phyloP scores from a whole-genome alignment of 2,797 vertebrate genomes.

The Carcharodon carcharias region DNA sequence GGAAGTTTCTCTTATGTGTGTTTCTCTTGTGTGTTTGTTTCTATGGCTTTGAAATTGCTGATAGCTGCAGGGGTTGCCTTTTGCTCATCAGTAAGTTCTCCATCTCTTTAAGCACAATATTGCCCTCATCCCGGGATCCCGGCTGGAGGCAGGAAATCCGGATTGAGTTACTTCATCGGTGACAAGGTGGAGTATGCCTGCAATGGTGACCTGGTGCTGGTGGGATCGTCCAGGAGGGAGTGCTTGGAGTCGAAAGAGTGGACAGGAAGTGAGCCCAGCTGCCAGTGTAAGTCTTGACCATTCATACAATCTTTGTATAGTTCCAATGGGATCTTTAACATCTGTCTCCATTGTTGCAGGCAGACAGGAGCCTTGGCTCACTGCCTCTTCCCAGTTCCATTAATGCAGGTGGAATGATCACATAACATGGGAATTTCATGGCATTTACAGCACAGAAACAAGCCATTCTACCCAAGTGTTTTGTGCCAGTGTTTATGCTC shows the following conservation, averaged over 20 bases:
- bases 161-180: background rate
- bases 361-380: no score
- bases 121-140: background rate
- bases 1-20: background rate
- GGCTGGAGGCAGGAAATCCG: background rate
- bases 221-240: background rate
- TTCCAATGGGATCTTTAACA: background rate
- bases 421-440: no score
- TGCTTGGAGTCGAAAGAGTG: background rate
- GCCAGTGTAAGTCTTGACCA: background rate
- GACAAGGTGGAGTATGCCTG: background rate
- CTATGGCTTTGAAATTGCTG: background rate
- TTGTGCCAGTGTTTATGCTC: background rate
- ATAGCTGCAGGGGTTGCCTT: background rate
- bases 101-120: background rate
- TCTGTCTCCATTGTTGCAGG: no score
- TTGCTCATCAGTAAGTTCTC: background rate
- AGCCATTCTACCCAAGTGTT: background rate
- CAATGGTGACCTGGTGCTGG: background rate
- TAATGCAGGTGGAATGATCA: no score
- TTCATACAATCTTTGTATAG: background rate
- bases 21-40: background rate
- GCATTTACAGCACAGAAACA: no score
- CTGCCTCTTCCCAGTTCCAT: background rate
- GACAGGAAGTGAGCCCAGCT: background rate